A percentile compares a stretch with the other conserved stretches of the same genome.
Evolutionary conservation across 2,888 invertebrate genomes (phyloP).

Genomic region (Rhodophaea formosa): DNA sequence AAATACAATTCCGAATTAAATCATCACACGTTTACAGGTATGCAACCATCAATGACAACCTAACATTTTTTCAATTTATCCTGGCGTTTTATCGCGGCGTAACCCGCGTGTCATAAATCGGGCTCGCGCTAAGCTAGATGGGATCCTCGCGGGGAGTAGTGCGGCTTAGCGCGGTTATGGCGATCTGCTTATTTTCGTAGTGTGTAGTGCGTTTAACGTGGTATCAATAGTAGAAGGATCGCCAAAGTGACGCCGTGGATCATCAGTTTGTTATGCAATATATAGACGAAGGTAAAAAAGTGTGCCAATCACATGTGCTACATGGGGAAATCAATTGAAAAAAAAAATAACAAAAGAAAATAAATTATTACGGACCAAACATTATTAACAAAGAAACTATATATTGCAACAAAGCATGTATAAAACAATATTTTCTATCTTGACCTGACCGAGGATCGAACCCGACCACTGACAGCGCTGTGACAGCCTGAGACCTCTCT

Average conservation of each 20-base stretch:
- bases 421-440: no score
- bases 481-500: no score
- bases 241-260: conserved; percentile 2
- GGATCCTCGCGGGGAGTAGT: conserved; percentile 18
- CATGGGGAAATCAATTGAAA: no score
- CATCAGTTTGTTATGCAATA: background rate
- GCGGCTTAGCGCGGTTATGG: conserved; percentile 24
- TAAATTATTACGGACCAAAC: no score
- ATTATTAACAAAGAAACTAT: no score
- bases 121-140: conserved; percentile 23
- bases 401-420: no score
- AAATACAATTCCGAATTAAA: background rate
- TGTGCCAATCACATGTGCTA: no score
- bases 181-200: conserved; percentile 26
- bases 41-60: conserved; percentile 8
- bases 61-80: conserved; percentile 21
- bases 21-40: background rate
- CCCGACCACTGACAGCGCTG: no score
- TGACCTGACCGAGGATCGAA: no score
- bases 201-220: background rate
- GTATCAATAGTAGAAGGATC: background rate
- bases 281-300: no score
- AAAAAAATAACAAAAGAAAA: no score
- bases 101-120: conserved; percentile 25
- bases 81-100: conserved; percentile 22